Evolutionary conservation across 2,113 vertebrate species (phyloP), one percentile per base, ranked within the genome.

Genomic region (Pleuronectes platessa): DNA sequence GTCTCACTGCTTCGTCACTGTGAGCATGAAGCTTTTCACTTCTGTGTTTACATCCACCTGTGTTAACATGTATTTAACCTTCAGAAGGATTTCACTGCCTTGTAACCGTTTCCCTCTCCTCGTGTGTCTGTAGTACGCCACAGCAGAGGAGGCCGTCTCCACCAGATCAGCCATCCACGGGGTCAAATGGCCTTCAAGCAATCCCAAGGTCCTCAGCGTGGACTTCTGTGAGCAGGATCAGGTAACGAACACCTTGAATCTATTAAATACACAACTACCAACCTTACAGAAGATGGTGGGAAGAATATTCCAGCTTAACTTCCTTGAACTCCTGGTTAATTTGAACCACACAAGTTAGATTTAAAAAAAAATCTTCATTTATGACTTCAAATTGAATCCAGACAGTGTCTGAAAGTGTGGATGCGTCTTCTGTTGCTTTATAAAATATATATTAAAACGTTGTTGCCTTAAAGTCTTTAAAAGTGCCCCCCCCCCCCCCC

Each of bases 1-100:
- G 83, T 97, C 96, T 27, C 96, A 98, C 78, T 97, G 96, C 92
- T 97, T 92, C 26, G 96, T 96, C 76, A 98, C 96, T 23, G 97
- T 97, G 76, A 94, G 93, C 72, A 47, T 0, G 37, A 1, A 11
- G 5, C 3, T 42, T 35, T 45, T n/a, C 20, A n/a, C 14, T 18
- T 49, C 45, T 7, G 45, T 49, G 12, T 2, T 49, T 1, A 31
- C 12, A 42, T 42, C 35, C 35, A 37, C 35, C 7, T 37, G 35
- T 10, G 35, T 37, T 9, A 9, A 9, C 1, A 24, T 59, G 31
- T 49, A 18, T 63, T 53, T 49, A 2, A 14, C 45, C 1, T 42
- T 49, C 45, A 4, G 21, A 58, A 49, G 13, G 5, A 18, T 45
- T 68, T 60, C 7, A 8, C 31, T 55, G 70, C 45, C 23, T n/a